Evolutionary conservation across 64 coral and sea anemone species (phyloP).

Genomic region (Pachyseris speciosa): DNA sequence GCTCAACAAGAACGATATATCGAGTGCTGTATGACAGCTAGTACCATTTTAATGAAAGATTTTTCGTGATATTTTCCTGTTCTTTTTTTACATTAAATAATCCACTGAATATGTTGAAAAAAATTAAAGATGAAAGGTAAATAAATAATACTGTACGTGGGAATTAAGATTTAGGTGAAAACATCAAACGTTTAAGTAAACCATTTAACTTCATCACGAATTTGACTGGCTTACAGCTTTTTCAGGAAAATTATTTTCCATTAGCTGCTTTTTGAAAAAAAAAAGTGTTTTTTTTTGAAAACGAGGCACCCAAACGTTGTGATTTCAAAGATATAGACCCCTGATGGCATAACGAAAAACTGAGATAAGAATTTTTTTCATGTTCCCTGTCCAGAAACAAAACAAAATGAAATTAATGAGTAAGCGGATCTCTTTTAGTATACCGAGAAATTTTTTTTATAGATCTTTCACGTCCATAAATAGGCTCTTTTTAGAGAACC

Average conservation of each 20-base stretch:
- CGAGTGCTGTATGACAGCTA: not conserved
- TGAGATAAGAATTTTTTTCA: not conserved
- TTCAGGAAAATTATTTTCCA: not conserved
- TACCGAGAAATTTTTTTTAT: not conserved
- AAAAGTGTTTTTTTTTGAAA: not conserved
- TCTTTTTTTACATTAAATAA: not conserved
- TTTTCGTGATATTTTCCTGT: too few relatives aligned
- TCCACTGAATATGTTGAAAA: not conserved
- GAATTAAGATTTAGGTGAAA: not conserved
- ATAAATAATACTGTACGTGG: not conserved
- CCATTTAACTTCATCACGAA: not conserved
- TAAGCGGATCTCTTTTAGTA: not conserved
- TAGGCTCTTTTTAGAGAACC: not conserved
- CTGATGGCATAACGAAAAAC: not conserved
- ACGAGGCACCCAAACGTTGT: not conserved
- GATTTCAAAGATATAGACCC: conserved; percentile 1
- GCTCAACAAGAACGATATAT: not conserved
- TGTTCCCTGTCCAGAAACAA: not conserved
- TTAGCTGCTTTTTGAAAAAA: not conserved
- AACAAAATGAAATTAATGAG: not conserved
- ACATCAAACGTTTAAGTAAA: not conserved
- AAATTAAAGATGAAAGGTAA: not conserved
- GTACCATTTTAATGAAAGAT: not conserved
- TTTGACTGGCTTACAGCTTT: not conserved
- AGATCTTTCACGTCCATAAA: not conserved